Evolutionary conservation across 2,888 invertebrate species (phyloP).

Genomic region (Plagiodera versicolora): DNA sequence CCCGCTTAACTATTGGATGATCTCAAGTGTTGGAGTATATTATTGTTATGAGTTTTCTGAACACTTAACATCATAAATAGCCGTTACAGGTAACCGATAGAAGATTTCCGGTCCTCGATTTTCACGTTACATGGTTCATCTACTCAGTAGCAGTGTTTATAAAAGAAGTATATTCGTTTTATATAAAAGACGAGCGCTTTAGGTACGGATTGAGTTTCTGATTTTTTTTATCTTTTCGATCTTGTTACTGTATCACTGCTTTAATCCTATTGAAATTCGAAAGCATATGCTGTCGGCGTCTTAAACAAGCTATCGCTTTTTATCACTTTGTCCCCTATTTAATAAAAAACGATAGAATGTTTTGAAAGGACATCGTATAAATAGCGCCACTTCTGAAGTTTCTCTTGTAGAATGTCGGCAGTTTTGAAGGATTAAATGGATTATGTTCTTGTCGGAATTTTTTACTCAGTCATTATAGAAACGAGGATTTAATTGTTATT

Average conservation of each 20-base stretch:
- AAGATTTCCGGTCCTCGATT: slow-evolving; percentile 39
- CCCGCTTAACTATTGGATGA: background rate
- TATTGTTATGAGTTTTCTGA: slow-evolving; percentile 7
- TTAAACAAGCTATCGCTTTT: slow-evolving; percentile 18
- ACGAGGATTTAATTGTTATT: too few relatives aligned
- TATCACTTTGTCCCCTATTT: background rate
- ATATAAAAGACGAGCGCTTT: slow-evolving; percentile 10
- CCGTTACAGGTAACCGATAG: slow-evolving; percentile 3
- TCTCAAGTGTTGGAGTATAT: background rate
- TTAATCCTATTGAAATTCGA: slow-evolving; percentile 47
- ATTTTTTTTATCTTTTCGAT: slow-evolving; percentile 19
- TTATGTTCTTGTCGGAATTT: background rate
- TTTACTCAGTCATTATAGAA: background rate
- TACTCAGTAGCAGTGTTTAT: slow-evolving; percentile 31
- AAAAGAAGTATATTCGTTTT: slow-evolving; percentile 4
- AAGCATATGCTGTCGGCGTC: slow-evolving; percentile 40
- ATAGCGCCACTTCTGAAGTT: slow-evolving; percentile 28
- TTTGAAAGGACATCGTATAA: slow-evolving; percentile 31
- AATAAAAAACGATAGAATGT: slow-evolving; percentile 18
- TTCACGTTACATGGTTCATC: slow-evolving; percentile 44
- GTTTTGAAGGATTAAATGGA: slow-evolving; percentile 20
- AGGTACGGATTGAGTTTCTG: slow-evolving; percentile 8
- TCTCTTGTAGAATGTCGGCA: slow-evolving; percentile 17
- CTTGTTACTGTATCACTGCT: slow-evolving; percentile 36
- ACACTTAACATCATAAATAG: slow-evolving; percentile 15